Conservation (phyloP, 1,140 invertebrate genomes). For the Spodoptera frugiperda region DNA sequence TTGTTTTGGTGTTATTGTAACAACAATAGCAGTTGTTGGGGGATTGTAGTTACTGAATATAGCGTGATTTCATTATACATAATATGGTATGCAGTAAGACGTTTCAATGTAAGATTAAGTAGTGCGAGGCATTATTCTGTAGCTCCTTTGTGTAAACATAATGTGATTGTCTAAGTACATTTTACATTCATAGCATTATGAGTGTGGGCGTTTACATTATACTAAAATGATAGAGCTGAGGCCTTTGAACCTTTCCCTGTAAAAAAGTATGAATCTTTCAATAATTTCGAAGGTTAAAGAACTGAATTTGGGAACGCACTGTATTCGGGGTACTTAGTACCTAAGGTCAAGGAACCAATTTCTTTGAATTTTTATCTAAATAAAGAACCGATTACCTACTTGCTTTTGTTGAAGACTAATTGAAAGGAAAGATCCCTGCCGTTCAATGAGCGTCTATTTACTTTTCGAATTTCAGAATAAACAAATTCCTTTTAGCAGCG, state of each 20-base stretch:
- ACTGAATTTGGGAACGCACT: slow-evolving; percentile 15
- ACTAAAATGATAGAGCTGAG: neutral
- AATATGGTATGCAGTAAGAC: neutral
- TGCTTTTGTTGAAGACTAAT: neutral
- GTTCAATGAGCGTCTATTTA: slow-evolving; percentile 1
- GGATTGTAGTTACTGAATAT: neutral
- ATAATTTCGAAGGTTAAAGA: slow-evolving; percentile 23
- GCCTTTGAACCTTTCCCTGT: slow-evolving; percentile 23
- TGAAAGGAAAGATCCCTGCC: no score
- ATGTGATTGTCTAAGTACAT: slow-evolving; percentile 13
- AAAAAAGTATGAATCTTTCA: slow-evolving; percentile 20
- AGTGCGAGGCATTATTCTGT: slow-evolving; percentile 1
- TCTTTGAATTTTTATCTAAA: slow-evolving; percentile 13
- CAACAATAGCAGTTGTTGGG: no score
- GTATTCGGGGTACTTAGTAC: slow-evolving; percentile 16
- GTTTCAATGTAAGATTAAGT: slow-evolving; percentile 17
- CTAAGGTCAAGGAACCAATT: slow-evolving; percentile 12
- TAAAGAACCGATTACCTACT: neutral
- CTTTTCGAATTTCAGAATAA: neutral
- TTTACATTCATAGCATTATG: neutral
- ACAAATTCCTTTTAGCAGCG: slow-evolving; percentile 9
- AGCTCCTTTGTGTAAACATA: slow-evolving; percentile 21
- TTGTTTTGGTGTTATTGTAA: neutral
- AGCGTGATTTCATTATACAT: neutral
- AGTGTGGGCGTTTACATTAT: neutral